Percentiles rank a stretch among this genome's conserved stretches.
Evolutionary conservation across 2,113 vertebrate species (phyloP).

Genomic region (Pavo muticus): DNA sequence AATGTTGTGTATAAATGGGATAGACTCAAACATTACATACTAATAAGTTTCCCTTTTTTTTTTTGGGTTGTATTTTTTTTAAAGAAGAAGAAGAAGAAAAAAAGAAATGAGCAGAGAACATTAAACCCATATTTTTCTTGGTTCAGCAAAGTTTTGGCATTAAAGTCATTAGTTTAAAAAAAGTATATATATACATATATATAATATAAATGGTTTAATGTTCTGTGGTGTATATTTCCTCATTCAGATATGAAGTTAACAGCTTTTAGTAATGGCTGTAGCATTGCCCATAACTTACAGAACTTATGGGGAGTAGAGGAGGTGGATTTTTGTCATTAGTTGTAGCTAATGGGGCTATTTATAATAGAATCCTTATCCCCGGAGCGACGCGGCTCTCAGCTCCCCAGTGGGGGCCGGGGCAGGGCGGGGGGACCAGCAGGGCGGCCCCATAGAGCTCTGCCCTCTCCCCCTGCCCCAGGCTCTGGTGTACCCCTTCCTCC

Average conservation of each 20-base stretch:
- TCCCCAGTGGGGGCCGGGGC: neutral
- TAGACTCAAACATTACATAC: constrained; percentile 86
- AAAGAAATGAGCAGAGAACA: constrained; percentile 74
- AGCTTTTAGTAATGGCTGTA: constrained; percentile 80
- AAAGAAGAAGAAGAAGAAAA: constrained; percentile 53
- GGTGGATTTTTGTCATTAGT: constrained; percentile 80
- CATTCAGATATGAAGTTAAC: constrained; percentile 84
- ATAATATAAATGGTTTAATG: constrained; percentile 85
- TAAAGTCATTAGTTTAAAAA: constrained; percentile 79
- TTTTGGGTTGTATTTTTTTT: constrained; percentile 71
- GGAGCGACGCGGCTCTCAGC: constrained; percentile 57
- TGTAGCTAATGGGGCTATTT: constrained; percentile 82
- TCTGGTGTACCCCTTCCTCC: fast-evolving
- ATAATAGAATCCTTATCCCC: constrained; percentile 72
- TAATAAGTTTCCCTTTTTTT: constrained; percentile 84
- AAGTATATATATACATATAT: constrained; percentile 80
- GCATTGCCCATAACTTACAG: constrained; percentile 76
- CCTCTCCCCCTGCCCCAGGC: neutral
- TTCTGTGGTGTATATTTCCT: constrained; percentile 95
- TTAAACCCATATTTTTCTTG: constrained; percentile 81
- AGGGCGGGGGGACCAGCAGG: neutral
- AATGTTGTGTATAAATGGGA: constrained; percentile 99
- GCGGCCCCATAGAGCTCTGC: neutral
- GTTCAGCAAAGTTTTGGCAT: constrained; percentile 80
- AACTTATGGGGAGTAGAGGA: constrained; percentile 76